Evolutionary conservation across 2,797 vertebrate genomes (phyloP), one percentile per base, ranked within the genome.

Genomic region (Kryptolebias ocellatus): DNA sequence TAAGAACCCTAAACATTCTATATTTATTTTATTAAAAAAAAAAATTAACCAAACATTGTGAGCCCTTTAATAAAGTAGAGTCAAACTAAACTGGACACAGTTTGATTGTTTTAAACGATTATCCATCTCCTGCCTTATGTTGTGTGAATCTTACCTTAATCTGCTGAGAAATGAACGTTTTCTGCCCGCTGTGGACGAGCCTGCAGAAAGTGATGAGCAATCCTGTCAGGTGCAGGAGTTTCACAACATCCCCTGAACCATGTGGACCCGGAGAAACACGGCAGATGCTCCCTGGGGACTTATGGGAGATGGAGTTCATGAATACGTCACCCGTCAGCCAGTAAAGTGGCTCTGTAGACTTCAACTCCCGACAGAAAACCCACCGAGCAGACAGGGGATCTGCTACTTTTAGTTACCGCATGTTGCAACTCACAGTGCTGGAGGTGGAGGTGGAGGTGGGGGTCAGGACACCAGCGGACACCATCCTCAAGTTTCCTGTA

Each of bases 241-340:
- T 89, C 83, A 89, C 82, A 90, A 91, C 77, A 68, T 63, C 58
- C 37, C 29, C 39, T 70, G 66, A 63, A 78, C 61, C 82, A 78
- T 72, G 74, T 72, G 71, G 68, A 79, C 62, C 53, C 44, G 15
- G 20, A 66, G 52, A 60, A 64, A 75, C 63, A 65, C 45, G n/a
- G 51, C 60, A 56, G 69, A 60, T 20, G 39, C 53, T 18, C 14
- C 2, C 20, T 16, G 2, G 31, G 60, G 86, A 60, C 79, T 81
- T 56, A 60, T 86, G 95, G 95, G 93, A 81, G 47, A 64, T 91
- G 94, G 81, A 90, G 94, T 95, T 86, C 66, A 15, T 3, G 9
- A 17, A 5, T 3, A 0, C 4, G 5, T 1, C 27, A 14, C 42
- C 49, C 20, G 29, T 54, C 46, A 57, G 28, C 12, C 17, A 28